Conservation (phyloP, 2,888 invertebrate genomes). For the Hipparchia semele region DNA sequence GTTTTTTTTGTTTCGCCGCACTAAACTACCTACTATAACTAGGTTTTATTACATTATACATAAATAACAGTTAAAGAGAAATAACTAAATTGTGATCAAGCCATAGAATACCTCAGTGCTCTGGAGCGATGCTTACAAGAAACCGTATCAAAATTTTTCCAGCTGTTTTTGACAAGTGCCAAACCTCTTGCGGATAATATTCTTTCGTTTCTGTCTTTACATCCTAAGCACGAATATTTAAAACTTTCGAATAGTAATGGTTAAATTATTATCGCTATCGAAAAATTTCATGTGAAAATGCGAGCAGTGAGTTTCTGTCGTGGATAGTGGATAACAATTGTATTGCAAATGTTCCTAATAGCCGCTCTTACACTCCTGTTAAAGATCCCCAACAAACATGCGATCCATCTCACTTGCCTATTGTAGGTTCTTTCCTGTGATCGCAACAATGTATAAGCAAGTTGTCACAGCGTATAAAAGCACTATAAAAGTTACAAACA, state of each 20-base stretch:
- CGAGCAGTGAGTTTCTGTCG: too few relatives aligned
- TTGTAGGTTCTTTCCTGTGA: background rate
- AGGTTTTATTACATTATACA: too few relatives aligned
- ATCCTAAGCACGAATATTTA: too few relatives aligned
- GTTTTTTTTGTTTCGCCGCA: background rate
- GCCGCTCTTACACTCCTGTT: background rate
- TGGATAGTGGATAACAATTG: too few relatives aligned
- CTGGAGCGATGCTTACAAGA: background rate
- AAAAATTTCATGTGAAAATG: too few relatives aligned
- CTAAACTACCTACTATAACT: background rate
- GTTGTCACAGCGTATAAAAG: slow-evolving; percentile 12
- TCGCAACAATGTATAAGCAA: background rate
- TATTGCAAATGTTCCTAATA: background rate
- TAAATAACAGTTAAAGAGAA: too few relatives aligned
- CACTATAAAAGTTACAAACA: background rate
- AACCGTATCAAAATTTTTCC: background rate
- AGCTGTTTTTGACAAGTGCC: too few relatives aligned
- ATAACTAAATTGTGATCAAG: background rate
- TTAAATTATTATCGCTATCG: too few relatives aligned
- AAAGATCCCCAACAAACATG: background rate
- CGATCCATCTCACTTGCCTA: background rate
- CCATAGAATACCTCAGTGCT: background rate
- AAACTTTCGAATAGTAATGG: too few relatives aligned
- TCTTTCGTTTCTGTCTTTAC: too few relatives aligned
- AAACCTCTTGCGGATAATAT: too few relatives aligned